Conservation (phyloP, 2,797 vertebrate species). For the Apogon hyalosoma region DNA sequence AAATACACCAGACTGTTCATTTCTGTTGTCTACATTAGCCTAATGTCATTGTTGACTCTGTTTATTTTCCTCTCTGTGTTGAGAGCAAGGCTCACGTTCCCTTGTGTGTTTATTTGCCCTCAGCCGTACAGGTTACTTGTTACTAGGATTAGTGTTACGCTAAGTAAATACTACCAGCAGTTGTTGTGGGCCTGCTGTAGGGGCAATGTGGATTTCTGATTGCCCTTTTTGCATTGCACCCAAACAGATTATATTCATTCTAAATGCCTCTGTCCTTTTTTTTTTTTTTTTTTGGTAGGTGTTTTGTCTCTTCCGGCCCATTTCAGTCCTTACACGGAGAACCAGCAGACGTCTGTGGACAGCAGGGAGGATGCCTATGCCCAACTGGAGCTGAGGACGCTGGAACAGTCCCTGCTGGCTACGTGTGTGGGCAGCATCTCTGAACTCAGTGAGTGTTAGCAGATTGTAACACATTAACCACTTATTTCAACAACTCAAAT, state of each 20-base stretch:
- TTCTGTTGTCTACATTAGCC: slow-evolving; percentile 49
- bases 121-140: slow-evolving; percentile 42
- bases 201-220: slow-evolving; percentile 1
- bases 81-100: slow-evolving; percentile 41
- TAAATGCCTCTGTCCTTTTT: slow-evolving; percentile 23
- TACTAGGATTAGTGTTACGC: slow-evolving; percentile 41
- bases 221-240: neutral
- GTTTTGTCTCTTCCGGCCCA: slow-evolving; percentile 95
- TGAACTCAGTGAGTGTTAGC: slow-evolving; percentile 91
- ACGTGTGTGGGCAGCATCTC: slow-evolving; percentile 99
- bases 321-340: slow-evolving; percentile 95
- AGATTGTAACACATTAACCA: neutral
- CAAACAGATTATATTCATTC: slow-evolving; percentile 17
- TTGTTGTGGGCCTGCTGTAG: slow-evolving; percentile 26
- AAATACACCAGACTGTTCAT: no score
- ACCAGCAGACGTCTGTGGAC: slow-evolving; percentile 85
- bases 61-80: slow-evolving; percentile 55
- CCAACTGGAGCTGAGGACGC: slow-evolving; percentile 94
- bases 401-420: slow-evolving; percentile 96
- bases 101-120: slow-evolving; percentile 57
- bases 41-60: slow-evolving; percentile 35
- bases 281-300: slow-evolving; percentile 78
- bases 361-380: slow-evolving; percentile 93
- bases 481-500: slow-evolving; percentile 5
- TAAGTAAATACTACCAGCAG: slow-evolving; percentile 35